phyloP scores from a whole-genome alignment of 2,888 invertebrate genomes.

The Cephus spinipes region DNA sequence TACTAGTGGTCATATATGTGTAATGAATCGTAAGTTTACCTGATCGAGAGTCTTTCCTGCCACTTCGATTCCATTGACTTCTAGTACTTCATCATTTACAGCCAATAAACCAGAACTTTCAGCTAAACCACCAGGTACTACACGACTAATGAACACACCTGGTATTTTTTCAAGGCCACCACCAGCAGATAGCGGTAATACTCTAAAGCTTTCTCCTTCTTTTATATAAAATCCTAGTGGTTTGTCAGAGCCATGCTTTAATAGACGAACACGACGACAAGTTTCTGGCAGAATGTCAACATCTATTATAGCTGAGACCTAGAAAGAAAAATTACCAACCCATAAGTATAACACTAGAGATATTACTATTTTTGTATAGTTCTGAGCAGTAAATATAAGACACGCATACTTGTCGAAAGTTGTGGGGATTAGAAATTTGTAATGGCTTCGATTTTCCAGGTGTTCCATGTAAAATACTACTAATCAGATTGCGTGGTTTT shows the following conservation, averaged over 20 bases:
- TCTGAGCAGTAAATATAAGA: not conserved
- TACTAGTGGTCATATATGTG: not conserved
- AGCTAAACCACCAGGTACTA: constrained; percentile 94
- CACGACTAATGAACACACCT: constrained; percentile 93
- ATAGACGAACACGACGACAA: constrained; percentile 87
- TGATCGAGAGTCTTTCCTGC: constrained; percentile 94
- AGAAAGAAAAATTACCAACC: constrained; percentile 24
- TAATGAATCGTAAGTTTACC: constrained; percentile 65
- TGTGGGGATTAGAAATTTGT: constrained; percentile 93
- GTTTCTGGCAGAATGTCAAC: constrained; percentile 97
- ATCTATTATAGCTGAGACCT: constrained; percentile 97
- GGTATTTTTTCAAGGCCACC: constrained; percentile 87
- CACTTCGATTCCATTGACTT: constrained; percentile 98
- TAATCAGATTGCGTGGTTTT: constrained; percentile 81
- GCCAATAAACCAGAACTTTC: constrained; percentile 94
- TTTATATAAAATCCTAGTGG: constrained; percentile 95
- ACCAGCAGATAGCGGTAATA: constrained; percentile 71
- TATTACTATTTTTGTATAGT: not conserved
- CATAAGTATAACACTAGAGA: constrained; percentile 4
- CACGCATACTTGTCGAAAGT: constrained; percentile 84
- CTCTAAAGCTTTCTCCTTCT: constrained; percentile 84
- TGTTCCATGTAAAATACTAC: constrained; percentile 80
- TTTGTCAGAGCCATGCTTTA: constrained; percentile 95
- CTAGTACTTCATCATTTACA: constrained; percentile 96
- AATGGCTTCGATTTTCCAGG: constrained; percentile 81